Conservation (phyloP, 2,797 vertebrate genomes). For the Pagetopsis macropterus region DNA sequence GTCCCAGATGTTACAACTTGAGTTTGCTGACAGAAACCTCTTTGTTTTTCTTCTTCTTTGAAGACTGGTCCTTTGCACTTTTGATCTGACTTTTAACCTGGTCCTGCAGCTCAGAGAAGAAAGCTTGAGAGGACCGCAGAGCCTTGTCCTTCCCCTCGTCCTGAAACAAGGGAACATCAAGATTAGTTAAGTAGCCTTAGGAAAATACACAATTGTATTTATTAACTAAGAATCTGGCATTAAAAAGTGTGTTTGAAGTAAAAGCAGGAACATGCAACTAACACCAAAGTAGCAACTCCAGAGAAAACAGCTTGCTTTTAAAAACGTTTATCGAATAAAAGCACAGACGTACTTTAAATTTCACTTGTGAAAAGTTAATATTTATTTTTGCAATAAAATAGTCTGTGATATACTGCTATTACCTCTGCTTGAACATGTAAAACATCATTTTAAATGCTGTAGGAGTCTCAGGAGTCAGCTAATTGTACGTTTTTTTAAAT, state of each 20-base stretch:
- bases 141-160: conserved; percentile 95
- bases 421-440: neutral
- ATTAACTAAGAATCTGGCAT: conserved; percentile 1
- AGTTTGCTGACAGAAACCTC: conserved; percentile 91
- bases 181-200: neutral
- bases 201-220: neutral
- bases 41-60: conserved; percentile 87
- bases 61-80: conserved; percentile 82
- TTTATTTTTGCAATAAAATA: neutral
- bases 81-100: conserved; percentile 95
- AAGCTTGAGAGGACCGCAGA: conserved; percentile 93
- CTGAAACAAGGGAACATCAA: conserved; percentile 71
- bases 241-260: neutral
- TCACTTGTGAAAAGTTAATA: neutral
- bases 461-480: neutral
- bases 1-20: conserved; percentile 85
- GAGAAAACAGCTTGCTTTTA: neutral
- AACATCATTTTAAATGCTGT: neutral
- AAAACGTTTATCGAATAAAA: neutral
- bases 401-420: neutral
- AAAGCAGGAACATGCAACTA: conserved; percentile 6
- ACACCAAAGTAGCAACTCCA: conserved; percentile 7
- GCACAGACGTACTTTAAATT: neutral
- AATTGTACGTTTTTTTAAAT: neutral
- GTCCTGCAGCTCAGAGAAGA: conserved; percentile 97